Conservation (phyloP, 1,140 invertebrate species). For the Melitaea cinxia region DNA sequence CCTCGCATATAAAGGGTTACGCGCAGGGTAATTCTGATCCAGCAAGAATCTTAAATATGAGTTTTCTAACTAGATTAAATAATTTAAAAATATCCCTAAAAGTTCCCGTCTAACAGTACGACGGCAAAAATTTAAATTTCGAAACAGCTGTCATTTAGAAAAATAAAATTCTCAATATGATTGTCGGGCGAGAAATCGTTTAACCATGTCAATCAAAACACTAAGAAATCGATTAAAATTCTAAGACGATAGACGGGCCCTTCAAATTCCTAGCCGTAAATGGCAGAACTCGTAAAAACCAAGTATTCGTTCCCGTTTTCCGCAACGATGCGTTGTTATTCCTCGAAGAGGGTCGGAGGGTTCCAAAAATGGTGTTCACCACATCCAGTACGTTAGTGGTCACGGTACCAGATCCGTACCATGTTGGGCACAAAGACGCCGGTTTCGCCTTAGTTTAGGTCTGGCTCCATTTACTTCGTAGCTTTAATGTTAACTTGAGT, state of each 20-base stretch:
- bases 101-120: too few relatives aligned
- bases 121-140: too few relatives aligned
- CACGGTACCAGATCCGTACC: conserved; percentile 28
- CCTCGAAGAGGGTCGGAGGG: conserved; percentile 34
- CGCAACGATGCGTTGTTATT: conserved; percentile 32
- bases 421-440: conserved; percentile 24
- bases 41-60: too few relatives aligned
- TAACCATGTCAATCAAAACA: conserved; percentile 28
- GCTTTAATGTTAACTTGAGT: neutral
- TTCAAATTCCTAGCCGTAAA: conserved; percentile 37
- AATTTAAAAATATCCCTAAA: too few relatives aligned
- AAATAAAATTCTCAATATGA: neutral
- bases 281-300: conserved; percentile 34
- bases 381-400: conserved; percentile 28
- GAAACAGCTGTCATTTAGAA: neutral
- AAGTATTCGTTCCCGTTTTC: conserved; percentile 42
- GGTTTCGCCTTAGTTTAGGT: conserved; percentile 23
- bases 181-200: conserved; percentile 20
- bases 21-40: too few relatives aligned
- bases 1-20: too few relatives aligned
- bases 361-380: conserved; percentile 29
- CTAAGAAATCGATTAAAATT: conserved; percentile 39
- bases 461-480: neutral
- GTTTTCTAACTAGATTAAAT: too few relatives aligned
- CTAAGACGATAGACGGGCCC: conserved; percentile 31